A percentile compares a stretch with the other conserved stretches of the same genome.
Evolutionary conservation across 2,113 vertebrate genomes (phyloP).

Genomic region (Prunella himalayana): DNA sequence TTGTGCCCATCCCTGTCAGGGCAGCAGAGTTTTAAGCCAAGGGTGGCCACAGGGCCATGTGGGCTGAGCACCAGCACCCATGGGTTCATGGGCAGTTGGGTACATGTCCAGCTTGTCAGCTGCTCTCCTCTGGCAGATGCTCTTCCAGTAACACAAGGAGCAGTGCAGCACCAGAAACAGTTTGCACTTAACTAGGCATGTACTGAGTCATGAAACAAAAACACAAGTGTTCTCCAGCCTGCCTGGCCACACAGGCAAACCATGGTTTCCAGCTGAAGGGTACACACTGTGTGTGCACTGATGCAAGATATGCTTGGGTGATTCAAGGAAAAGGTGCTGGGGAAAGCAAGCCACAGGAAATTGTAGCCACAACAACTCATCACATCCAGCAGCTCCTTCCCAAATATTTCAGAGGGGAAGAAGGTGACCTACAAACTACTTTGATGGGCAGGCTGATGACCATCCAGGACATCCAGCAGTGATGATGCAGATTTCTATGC

Average conservation of each 20-base stretch:
- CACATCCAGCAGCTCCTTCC: background rate
- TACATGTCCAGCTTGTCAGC: background rate
- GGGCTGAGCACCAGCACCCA: background rate
- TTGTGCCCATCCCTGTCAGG: background rate
- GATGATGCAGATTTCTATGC: background rate
- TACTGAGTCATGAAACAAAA: background rate
- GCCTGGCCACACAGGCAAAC: background rate
- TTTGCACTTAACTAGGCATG: background rate
- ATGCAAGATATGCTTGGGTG: background rate
- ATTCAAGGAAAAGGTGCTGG: background rate
- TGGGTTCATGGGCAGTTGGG: background rate
- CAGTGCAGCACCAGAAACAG: background rate
- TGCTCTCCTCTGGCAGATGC: background rate
- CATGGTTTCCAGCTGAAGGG: background rate
- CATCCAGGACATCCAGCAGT: background rate
- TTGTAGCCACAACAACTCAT: background rate
- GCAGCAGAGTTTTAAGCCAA: background rate
- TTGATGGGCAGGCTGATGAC: background rate
- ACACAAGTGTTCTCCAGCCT: background rate
- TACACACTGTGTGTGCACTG: background rate
- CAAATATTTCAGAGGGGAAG: background rate
- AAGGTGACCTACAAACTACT: background rate
- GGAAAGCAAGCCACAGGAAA: background rate
- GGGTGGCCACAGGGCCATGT: rapidly evolving
- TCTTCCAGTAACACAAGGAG: background rate